A percentile compares a stretch with the other conserved stretches of the same genome.
phyloP scores from a whole-genome alignment of 2,797 vertebrate species.

The Cirrhinus molitorella region DNA sequence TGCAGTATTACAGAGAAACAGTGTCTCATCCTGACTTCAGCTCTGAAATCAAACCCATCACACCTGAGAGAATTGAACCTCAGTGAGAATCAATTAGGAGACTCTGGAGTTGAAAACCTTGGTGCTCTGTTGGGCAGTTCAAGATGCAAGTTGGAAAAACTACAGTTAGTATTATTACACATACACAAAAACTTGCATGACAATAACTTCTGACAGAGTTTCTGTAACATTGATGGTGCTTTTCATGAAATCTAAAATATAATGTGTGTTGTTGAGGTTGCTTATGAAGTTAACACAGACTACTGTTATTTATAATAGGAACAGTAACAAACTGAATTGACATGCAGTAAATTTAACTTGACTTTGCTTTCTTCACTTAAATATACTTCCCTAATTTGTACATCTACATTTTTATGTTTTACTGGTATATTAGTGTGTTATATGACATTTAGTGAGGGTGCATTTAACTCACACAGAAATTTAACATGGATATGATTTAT shows the following conservation, averaged over 20 bases:
- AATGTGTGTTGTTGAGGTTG: not conserved
- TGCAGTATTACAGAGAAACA: too few species aligned
- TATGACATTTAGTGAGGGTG: too few species aligned
- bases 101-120: not conserved
- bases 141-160: not conserved
- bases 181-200: not conserved
- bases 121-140: not conserved
- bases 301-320: not conserved
- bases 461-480: too few species aligned
- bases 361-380: too few species aligned
- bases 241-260: not conserved
- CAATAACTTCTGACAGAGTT: not conserved
- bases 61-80: too few species aligned
- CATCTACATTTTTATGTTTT: too few species aligned
- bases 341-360: too few species aligned
- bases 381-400: too few species aligned
- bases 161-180: not conserved
- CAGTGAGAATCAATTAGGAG: too few species aligned
- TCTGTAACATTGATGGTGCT: not conserved
- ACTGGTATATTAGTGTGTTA: too few species aligned
- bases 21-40: too few species aligned
- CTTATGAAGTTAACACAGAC: not conserved
- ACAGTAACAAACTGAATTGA: not conserved
- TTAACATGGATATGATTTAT: not conserved
- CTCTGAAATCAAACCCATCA: too few species aligned